Percentiles rank a stretch among this genome's conserved stretches.
Conservation (phyloP, 1,140 invertebrate species). For the Papilio helenus region DNA sequence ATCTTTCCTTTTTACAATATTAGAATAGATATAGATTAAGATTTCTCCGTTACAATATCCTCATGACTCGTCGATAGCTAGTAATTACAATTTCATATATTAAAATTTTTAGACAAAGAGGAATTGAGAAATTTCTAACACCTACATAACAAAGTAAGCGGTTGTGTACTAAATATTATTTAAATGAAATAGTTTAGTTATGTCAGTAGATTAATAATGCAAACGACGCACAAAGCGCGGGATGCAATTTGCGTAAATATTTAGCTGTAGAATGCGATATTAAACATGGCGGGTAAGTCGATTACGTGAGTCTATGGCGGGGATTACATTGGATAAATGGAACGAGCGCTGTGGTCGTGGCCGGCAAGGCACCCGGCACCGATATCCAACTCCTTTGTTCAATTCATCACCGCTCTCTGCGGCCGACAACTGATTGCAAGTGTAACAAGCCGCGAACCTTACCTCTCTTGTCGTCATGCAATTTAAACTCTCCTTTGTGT, state of each 20-base stretch:
- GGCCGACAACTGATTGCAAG: constrained; percentile 31
- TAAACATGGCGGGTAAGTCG: constrained; percentile 69
- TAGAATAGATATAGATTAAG: too few species aligned
- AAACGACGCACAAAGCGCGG: constrained; percentile 43
- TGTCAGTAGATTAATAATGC: constrained; percentile 40
- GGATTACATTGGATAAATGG: constrained; percentile 65
- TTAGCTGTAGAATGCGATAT: constrained; percentile 65
- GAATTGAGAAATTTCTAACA: background rate
- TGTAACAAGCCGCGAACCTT: constrained; percentile 4
- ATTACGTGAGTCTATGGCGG: constrained; percentile 63
- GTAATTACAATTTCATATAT: too few species aligned
- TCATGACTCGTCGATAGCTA: too few species aligned
- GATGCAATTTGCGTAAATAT: constrained; percentile 65
- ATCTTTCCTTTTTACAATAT: too few species aligned
- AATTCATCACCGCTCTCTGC: constrained; percentile 14
- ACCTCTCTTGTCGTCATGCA: constrained; percentile 9
- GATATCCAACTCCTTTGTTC: constrained; percentile 53
- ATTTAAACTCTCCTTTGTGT: constrained; percentile 2
- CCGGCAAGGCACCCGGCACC: constrained; percentile 43
- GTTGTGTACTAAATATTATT: background rate
- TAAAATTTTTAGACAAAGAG: background rate
- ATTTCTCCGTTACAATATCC: too few species aligned
- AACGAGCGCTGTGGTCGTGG: constrained; percentile 43
- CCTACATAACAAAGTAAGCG: background rate
- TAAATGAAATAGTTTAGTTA: background rate